phyloP scores from a whole-genome alignment of 2,888 invertebrate species.

The Flexamia atlantica region DNA sequence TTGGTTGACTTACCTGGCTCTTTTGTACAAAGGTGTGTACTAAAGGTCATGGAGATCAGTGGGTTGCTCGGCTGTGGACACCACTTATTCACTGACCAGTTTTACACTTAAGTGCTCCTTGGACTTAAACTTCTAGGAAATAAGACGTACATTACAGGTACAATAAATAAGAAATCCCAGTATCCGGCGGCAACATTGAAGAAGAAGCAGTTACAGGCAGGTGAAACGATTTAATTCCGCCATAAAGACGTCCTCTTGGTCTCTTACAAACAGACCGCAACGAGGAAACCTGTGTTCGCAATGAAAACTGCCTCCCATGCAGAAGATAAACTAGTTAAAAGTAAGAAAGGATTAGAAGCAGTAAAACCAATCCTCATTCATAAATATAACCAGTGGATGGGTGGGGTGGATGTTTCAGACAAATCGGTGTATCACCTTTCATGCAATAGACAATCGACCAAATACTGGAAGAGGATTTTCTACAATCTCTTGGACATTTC shows the following conservation, averaged over 20 bases:
- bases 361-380: background rate
- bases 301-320: background rate
- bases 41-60: conserved; percentile 6
- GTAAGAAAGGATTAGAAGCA: conserved; percentile 8
- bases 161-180: conserved; percentile 3
- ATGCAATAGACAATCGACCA: conserved; percentile 21
- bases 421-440: conserved; percentile 17
- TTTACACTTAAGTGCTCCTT: conserved; percentile 21
- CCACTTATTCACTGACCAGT: conserved; percentile 24
- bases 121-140: background rate
- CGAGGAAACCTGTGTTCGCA: conserved; percentile 17
- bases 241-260: conserved; percentile 28
- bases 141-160: conserved; percentile 26
- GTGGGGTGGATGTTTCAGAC: conserved; percentile 31
- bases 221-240: conserved; percentile 2
- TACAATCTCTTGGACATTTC: background rate
- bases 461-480: conserved; percentile 45
- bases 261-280: background rate
- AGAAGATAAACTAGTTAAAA: background rate
- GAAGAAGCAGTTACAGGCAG: background rate
- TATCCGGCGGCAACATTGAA: background rate
- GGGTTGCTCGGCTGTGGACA: background rate
- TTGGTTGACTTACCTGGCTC: background rate
- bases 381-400: conserved; percentile 23
- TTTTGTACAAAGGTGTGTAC: conserved; percentile 1